Percentiles rank a stretch among this genome's conserved stretches.
Conservation (phyloP, 2,113 vertebrate species). For the Melanerpes formicivorus region DNA sequence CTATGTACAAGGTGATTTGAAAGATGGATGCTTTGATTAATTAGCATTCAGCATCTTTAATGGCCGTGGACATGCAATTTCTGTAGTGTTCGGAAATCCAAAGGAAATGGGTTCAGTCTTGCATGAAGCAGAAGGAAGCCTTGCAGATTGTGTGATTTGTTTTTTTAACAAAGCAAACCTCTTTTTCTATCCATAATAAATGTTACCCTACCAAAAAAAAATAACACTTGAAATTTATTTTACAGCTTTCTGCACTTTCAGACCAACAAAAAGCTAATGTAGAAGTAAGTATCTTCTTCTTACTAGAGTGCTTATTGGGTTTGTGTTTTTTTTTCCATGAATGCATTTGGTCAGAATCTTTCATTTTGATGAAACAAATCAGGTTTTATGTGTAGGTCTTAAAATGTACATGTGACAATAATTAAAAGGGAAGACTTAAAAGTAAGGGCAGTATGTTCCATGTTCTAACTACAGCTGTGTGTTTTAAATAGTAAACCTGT, state of each 20-base stretch:
- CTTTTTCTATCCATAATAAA: background rate
- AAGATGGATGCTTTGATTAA: background rate
- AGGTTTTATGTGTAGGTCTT: background rate
- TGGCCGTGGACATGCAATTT: background rate
- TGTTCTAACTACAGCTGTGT: background rate
- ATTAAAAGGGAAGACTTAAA: background rate
- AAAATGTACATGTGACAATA: background rate
- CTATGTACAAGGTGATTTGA: background rate
- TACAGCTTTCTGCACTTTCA: conserved; percentile 88
- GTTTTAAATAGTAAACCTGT: background rate
- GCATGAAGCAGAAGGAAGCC: background rate
- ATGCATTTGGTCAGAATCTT: background rate
- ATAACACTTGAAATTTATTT: conserved; percentile 28
- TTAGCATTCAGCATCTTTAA: background rate
- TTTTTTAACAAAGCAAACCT: background rate
- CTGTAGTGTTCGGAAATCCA: background rate
- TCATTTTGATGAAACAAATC: background rate
- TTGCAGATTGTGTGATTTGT: background rate
- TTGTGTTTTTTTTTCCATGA: background rate
- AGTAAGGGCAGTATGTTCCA: background rate
- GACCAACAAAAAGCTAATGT: conserved; percentile 93
- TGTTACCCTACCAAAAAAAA: background rate
- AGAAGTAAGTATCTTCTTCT: conserved; percentile 82
- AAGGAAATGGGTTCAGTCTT: background rate
- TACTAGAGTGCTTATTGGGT: background rate